phyloP scores from a whole-genome alignment of 2,888 invertebrate genomes.

The Nemapogon koenigi region DNA sequence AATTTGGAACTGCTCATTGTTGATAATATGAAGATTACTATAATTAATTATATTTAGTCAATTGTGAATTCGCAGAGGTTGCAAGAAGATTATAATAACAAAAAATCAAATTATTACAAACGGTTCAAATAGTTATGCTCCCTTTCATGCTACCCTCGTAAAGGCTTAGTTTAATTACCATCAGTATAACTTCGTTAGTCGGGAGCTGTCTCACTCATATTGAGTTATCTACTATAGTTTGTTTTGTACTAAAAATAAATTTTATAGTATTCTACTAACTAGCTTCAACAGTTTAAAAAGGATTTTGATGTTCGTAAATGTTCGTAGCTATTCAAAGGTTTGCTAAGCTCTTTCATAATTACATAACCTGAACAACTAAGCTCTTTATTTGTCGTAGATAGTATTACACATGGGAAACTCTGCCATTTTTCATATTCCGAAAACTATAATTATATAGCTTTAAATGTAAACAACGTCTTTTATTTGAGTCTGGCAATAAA shows the following conservation, averaged over 20 bases:
- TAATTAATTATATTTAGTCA: background rate
- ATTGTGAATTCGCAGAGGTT: background rate
- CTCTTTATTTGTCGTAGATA: too few relatives aligned
- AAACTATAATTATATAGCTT: too few relatives aligned
- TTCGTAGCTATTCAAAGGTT: too few relatives aligned
- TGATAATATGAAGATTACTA: background rate
- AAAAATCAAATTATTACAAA: slow-evolving; percentile 2
- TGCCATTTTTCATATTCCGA: too few relatives aligned
- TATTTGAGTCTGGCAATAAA: too few relatives aligned
- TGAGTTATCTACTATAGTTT: slow-evolving; percentile 20
- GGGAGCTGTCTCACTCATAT: slow-evolving; percentile 22
- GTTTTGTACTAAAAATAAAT: slow-evolving; percentile 17
- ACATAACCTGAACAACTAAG: too few relatives aligned
- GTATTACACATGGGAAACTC: too few relatives aligned
- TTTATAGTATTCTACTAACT: too few relatives aligned
- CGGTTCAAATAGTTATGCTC: slow-evolving; percentile 2
- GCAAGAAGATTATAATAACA: background rate
- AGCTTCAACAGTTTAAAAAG: too few relatives aligned
- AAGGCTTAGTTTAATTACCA: slow-evolving; percentile 21
- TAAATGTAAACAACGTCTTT: too few relatives aligned
- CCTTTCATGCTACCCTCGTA: background rate
- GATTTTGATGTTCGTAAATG: too few relatives aligned
- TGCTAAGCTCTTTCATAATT: too few relatives aligned
- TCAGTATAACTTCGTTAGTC: slow-evolving; percentile 24
- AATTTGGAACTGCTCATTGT: background rate